These are phyloP conservation scores for Drosophila atroscutellata DNA, from an alignment of 2,888 invertebrate species.

Conservation along the genomic window DNA sequence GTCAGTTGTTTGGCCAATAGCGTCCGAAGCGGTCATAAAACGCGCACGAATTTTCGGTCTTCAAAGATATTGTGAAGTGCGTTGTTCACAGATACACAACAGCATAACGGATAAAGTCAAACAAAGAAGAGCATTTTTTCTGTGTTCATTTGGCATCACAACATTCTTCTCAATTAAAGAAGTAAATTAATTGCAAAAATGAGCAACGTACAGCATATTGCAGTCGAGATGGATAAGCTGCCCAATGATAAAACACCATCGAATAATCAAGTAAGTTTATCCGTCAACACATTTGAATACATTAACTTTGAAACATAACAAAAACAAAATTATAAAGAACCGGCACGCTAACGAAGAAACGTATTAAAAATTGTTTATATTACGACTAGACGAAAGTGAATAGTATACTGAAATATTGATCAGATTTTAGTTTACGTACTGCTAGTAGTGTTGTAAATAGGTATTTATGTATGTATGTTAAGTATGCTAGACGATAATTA, in stretches of 20 bases:
- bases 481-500: constrained; percentile 49
- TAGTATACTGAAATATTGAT: constrained; percentile 17
- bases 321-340: constrained; percentile 9
- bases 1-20: constrained; percentile 60
- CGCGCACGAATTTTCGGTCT: constrained; percentile 57
- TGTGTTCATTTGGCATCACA: background rate
- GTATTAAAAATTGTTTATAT: constrained; percentile 15
- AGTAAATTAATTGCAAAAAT: constrained; percentile 38
- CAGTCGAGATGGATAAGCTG: constrained; percentile 61
- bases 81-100: constrained; percentile 18
- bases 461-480: background rate
- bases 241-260: constrained; percentile 24
- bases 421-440: constrained; percentile 21
- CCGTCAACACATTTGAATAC: constrained; percentile 12
- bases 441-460: constrained; percentile 6
- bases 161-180: constrained; percentile 41
- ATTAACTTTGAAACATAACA: constrained; percentile 4
- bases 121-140: constrained; percentile 54
- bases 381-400: constrained; percentile 10
- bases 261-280: constrained; percentile 55
- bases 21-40: constrained; percentile 57
- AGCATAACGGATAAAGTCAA: constrained; percentile 35
- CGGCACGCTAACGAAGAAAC: background rate
- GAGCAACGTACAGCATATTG: constrained; percentile 56
- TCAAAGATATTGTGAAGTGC: constrained; percentile 37